Evolutionary conservation across 2,888 invertebrate species (phyloP), one percentile per base, ranked within the genome.

Genomic region (Vanessa cardui): DNA sequence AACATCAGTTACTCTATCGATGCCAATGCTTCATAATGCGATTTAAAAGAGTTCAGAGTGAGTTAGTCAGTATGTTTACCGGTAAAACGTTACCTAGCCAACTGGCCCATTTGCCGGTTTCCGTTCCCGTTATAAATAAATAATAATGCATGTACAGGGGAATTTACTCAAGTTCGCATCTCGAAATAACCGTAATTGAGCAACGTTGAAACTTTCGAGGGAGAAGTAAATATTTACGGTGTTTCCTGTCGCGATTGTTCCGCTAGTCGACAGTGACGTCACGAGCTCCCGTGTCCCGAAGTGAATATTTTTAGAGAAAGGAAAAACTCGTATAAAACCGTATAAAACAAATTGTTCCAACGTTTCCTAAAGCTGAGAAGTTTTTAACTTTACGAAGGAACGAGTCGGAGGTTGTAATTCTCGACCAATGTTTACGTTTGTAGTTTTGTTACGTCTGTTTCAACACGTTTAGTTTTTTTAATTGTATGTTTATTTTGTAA

Each of bases 291-390:
- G 68, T 61, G 50, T 50, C 59, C 52, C 47, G 58, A 49, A 46
- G 63, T 71, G 66, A 69, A 72, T 70, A 71, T 72, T 71, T 71
- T 72, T 67, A 63, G 71, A 63, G 54, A 33, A 59, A 62, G 63
- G 62, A 71, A 70, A 74, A 82, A 79, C 60, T 65, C 65, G 52
- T 54, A 65, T 65, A 65, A 60, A 46, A 18, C 80, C 82, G 80
- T 81, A 80, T 78, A 83, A 78, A 82, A 81, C 78, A 81, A 83
- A 82, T 83, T 83, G 81, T 82, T 83, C 80, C 78, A 81, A 80
- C 79, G 80, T 83, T 82, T 79, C 74, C 74, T 76, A 80, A 81
- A 79, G 77, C 76, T 75, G 68, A 77, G 44, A 64, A 83, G 76
- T 81, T 82, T 72, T 68, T 72, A 72, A 77, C 74, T 76, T 72